Evolutionary conservation across 2,797 vertebrate species (phyloP).

Genomic region (Sebastolobus alascanus): DNA sequence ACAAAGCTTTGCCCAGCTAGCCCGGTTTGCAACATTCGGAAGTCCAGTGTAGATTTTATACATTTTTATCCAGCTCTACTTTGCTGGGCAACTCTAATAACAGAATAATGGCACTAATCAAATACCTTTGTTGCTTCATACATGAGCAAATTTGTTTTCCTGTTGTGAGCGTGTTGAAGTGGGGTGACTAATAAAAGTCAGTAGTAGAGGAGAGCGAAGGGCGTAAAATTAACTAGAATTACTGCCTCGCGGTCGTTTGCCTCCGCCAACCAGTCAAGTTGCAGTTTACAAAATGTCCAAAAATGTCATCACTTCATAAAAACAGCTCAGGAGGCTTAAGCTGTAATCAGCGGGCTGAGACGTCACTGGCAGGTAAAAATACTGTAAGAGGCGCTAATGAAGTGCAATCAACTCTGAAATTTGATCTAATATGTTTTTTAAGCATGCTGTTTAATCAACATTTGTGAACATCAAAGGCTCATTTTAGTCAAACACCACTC

Average conservation of each 20-base stretch:
- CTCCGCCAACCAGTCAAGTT: not conserved
- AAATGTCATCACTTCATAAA: not conserved
- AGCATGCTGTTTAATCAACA: slow-evolving; percentile 18
- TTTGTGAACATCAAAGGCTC: not conserved
- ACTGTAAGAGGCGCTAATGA: slow-evolving; percentile 23
- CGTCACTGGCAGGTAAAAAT: slow-evolving; percentile 11
- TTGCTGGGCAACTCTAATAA: not conserved
- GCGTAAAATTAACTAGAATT: not conserved
- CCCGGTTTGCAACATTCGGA: not conserved
- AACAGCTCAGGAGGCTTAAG: not conserved
- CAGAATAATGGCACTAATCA: not conserved
- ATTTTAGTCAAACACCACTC: not conserved
- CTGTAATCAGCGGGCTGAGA: slow-evolving; percentile 9
- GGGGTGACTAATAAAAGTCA: not conserved
- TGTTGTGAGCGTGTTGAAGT: not conserved
- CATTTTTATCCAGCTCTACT: not conserved
- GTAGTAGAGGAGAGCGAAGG: not conserved
- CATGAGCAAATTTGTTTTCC: not conserved
- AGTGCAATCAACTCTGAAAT: slow-evolving; percentile 29
- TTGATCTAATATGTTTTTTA: not conserved
- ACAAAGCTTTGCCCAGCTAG: not conserved
- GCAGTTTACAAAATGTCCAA: not conserved
- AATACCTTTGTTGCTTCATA: not conserved
- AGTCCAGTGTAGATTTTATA: not conserved
- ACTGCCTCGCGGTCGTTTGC: not conserved